These are phyloP conservation scores for Sesia bembeciformis DNA, from an alignment of 2,888 invertebrate species.

Conservation along the genomic window DNA sequence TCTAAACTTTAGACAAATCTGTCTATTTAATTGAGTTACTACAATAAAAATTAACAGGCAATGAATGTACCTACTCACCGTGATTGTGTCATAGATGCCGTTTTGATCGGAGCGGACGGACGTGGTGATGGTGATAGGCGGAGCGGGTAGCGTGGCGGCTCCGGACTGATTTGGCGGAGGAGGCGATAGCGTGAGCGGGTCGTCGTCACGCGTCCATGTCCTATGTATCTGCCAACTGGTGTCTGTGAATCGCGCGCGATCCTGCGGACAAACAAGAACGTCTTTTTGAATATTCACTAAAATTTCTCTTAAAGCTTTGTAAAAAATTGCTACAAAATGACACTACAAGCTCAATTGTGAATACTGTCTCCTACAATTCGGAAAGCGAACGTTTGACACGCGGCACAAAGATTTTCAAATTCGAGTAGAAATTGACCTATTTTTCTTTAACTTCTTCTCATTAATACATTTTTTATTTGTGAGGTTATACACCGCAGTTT, in stretches of 20 bases:
- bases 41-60: background rate
- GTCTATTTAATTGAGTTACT: background rate
- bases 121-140: conserved; percentile 25
- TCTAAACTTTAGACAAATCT: background rate
- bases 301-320: no score
- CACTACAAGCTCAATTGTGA: no score
- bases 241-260: conserved; percentile 80
- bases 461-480: no score
- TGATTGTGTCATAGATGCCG: conserved; percentile 68
- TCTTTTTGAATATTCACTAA: no score
- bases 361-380: no score
- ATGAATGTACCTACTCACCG: conserved; percentile 31
- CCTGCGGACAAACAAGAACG: conserved; percentile 48
- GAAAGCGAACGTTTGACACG: no score
- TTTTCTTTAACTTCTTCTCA: no score
- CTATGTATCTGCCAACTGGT: conserved; percentile 84
- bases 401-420: no score
- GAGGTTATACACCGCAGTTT: no score
- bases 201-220: conserved; percentile 76
- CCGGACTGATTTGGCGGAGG: conserved; percentile 30
- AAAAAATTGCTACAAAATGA: no score
- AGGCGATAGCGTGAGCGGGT: conserved; percentile 53
- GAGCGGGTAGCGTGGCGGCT: conserved; percentile 29
- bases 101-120: conserved; percentile 43
- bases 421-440: no score